Percentiles rank a stretch among this genome's conserved stretches.
These are phyloP conservation scores for Gorsachius goisagi DNA, from an alignment of 2,113 vertebrate species.

Conservation along the genomic window DNA sequence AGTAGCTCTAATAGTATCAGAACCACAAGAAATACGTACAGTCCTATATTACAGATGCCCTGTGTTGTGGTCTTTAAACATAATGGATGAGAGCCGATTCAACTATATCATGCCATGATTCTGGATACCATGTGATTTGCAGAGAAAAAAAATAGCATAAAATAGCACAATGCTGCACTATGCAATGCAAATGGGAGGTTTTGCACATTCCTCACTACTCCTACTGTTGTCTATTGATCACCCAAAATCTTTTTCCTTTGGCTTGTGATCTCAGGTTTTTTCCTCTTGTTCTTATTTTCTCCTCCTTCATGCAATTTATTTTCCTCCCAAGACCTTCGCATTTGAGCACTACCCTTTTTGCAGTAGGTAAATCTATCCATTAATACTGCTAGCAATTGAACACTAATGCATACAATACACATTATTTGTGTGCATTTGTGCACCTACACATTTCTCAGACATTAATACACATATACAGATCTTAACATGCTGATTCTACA, in stretches of 20 bases:
- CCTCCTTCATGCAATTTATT: not conserved
- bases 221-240: not conserved
- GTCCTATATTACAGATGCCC: conserved; percentile 17
- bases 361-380: not conserved
- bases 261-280: not conserved
- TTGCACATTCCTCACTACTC: not conserved
- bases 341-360: not conserved
- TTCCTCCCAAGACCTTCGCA: not conserved
- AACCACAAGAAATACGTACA: conserved; percentile 51
- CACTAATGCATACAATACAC: not conserved
- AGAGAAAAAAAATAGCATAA: conserved; percentile 4
- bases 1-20: conserved; percentile 58
- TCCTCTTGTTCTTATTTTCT: not conserved
- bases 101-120: conserved; percentile 11
- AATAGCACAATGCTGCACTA: not conserved
- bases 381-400: not conserved
- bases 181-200: not conserved
- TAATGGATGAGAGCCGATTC: conserved; percentile 33
- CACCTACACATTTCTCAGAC: not conserved
- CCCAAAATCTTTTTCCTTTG: not conserved
- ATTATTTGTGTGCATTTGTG: no score
- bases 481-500: not conserved
- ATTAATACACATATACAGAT: not conserved
- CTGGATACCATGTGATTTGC: conserved; percentile 25
- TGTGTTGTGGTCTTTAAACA: conserved; percentile 15